Evolutionary conservation across 2,888 invertebrate species (phyloP), one percentile per base, ranked within the genome.

Genomic region (Lampropteryx suffumata): DNA sequence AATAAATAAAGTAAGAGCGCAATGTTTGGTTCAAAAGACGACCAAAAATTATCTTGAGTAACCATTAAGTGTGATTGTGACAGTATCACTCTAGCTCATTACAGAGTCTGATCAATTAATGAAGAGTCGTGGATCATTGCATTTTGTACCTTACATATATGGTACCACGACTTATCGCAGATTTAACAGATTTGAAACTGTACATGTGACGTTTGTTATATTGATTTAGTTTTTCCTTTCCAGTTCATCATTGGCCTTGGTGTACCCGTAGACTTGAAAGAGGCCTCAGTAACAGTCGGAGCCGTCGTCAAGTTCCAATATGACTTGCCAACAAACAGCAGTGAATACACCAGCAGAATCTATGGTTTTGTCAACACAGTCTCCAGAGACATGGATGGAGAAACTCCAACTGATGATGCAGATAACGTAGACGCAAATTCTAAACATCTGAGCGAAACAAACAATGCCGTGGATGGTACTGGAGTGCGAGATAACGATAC

Each of bases 171-270:
- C n/a, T n/a, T n/a, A n/a, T n/a, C n/a, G n/a, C n/a, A n/a, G n/a
- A n/a, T n/a, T n/a, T n/a, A n/a, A n/a, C n/a, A n/a, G n/a, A n/a
- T n/a, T n/a, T n/a, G n/a, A n/a, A n/a, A n/a, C n/a, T n/a, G n/a
- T n/a, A n/a, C n/a, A n/a, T n/a, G n/a, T n/a, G n/a, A n/a, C n/a
- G n/a, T n/a, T n/a, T n/a, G n/a, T n/a, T n/a, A n/a, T n/a, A 11
- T 14, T 17, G 17, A 10, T 11, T 29, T 29, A 1, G n/a, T n/a
- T n/a, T 34, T 57, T 50, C 65, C 67, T 63, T 82, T 84, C 32
- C 79, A 94, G 94, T 91, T 94, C 62, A 92, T 94, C 60, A 90
- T 93, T 42, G 94, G 94, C 67, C 82, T 94, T 49, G 94, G 94
- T 69, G 82, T 94, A 17, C 94, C 94, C 1, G 91, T 94, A 21